Percentiles rank a stretch among this genome's conserved stretches.
phyloP scores from a whole-genome alignment of 1,140 invertebrate species.

The Metopolophium dirhodum region DNA sequence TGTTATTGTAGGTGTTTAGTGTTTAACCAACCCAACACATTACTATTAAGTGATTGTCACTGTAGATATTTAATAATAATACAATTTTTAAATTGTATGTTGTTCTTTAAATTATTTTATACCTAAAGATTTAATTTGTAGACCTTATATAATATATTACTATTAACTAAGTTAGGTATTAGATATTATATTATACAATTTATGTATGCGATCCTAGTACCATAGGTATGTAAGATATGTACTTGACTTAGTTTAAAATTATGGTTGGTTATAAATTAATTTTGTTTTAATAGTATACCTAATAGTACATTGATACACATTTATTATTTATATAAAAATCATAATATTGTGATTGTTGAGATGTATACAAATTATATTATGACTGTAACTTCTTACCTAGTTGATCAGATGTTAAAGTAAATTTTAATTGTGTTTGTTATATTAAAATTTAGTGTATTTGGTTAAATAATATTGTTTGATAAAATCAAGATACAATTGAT shows the following conservation, averaged over 20 bases:
- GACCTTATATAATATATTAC: background rate
- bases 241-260: background rate
- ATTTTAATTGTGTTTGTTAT: background rate
- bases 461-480: background rate
- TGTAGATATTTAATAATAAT: background rate
- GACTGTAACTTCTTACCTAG: background rate
- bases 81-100: background rate
- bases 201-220: background rate
- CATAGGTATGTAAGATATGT: background rate
- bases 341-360: background rate
- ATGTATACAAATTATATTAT: background rate
- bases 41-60: too few species aligned
- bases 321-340: background rate
- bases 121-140: background rate
- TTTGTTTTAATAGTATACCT: background rate
- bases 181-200: background rate
- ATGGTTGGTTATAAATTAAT: background rate
- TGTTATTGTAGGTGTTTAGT: background rate
- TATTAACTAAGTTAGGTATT: background rate
- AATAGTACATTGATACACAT: background rate
- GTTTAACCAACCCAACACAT: too few species aligned
- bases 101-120: background rate
- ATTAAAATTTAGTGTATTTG: background rate
- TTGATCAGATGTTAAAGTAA: background rate
- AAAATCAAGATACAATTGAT: background rate